Evolutionary conservation across 2,888 invertebrate genomes (phyloP).

Genomic region (Shargacucullia verbasci): DNA sequence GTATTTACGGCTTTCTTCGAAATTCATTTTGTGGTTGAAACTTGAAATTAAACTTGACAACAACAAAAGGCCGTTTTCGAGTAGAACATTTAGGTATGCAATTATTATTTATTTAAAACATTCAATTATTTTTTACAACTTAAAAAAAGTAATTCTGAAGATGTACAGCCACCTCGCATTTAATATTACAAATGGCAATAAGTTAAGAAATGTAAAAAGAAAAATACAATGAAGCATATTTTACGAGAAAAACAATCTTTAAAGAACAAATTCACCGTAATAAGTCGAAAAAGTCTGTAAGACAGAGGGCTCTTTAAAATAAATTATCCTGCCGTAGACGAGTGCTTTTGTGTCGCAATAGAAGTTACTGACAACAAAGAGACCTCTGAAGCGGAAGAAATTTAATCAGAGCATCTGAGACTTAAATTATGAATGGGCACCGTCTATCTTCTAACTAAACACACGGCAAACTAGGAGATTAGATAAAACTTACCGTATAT

Average conservation of each 20-base stretch:
- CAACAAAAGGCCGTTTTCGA: slow-evolving; percentile 16
- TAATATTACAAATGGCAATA: slow-evolving; percentile 36
- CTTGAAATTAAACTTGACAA: slow-evolving; percentile 14
- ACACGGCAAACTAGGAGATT: slow-evolving; percentile 49
- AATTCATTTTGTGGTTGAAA: slow-evolving; percentile 31
- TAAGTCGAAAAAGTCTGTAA: slow-evolving; percentile 59
- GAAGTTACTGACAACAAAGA: slow-evolving; percentile 73
- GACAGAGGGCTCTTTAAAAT: slow-evolving; percentile 69
- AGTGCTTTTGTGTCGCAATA: slow-evolving; percentile 73
- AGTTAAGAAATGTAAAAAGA: slow-evolving; percentile 32
- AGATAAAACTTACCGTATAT: slow-evolving; percentile 52
- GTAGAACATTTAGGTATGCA: not conserved
- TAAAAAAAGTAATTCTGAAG: slow-evolving; percentile 20
- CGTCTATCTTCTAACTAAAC: slow-evolving; percentile 50
- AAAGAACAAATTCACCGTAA: slow-evolving; percentile 56
- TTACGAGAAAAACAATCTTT: slow-evolving; percentile 55
- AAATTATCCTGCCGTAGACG: slow-evolving; percentile 71
- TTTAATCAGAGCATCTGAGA: slow-evolving; percentile 74
- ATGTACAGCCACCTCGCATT: slow-evolving; percentile 19
- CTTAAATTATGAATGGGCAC: slow-evolving; percentile 68
- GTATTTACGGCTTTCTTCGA: slow-evolving; percentile 37
- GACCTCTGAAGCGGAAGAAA: slow-evolving; percentile 69
- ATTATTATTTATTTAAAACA: slow-evolving; percentile 1
- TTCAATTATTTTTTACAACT: slow-evolving; percentile 10
- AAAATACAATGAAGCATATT: slow-evolving; percentile 53